Percentiles rank a stretch among this genome's conserved stretches.
Evolutionary conservation across 2,113 vertebrate species (phyloP).

Genomic region (Catharus bicknelli): DNA sequence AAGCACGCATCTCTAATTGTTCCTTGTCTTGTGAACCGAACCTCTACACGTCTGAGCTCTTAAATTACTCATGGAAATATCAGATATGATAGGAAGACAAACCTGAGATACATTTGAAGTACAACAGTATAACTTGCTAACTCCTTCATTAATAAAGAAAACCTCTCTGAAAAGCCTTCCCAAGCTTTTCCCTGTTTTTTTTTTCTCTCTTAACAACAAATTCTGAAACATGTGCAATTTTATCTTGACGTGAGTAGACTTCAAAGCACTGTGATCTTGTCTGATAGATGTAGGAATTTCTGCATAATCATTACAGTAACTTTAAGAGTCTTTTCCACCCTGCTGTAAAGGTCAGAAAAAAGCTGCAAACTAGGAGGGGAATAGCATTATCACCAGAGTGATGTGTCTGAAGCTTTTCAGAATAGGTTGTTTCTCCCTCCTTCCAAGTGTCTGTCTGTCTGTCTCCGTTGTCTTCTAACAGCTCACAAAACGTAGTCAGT

Average conservation of each 20-base stretch:
- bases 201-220: slow-evolving; percentile 72
- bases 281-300: slow-evolving; percentile 77
- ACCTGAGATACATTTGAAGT: slow-evolving; percentile 93
- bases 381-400: slow-evolving; percentile 69
- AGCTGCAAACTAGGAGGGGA: slow-evolving; percentile 76
- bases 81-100: slow-evolving; percentile 94
- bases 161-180: slow-evolving; percentile 81
- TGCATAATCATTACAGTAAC: slow-evolving; percentile 83
- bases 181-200: slow-evolving; percentile 70
- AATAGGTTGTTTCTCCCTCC: slow-evolving; percentile 66
- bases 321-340: slow-evolving; percentile 75
- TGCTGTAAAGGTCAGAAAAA: slow-evolving; percentile 75
- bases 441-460: slow-evolving; percentile 72
- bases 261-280: slow-evolving; percentile 75
- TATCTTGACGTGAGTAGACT: slow-evolving; percentile 73
- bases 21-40: slow-evolving; percentile 54
- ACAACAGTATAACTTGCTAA: slow-evolving; percentile 80
- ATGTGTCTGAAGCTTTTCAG: slow-evolving; percentile 70
- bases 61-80: slow-evolving; percentile 69
- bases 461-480: slow-evolving; percentile 70
- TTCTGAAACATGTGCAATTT: slow-evolving; percentile 75
- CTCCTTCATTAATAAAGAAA: slow-evolving; percentile 74
- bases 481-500: slow-evolving; percentile 75
- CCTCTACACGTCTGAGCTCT: slow-evolving; percentile 59
- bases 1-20: neutral